phyloP scores from a whole-genome alignment of 2,113 vertebrate genomes.

The Cephalopterus ornatus region DNA sequence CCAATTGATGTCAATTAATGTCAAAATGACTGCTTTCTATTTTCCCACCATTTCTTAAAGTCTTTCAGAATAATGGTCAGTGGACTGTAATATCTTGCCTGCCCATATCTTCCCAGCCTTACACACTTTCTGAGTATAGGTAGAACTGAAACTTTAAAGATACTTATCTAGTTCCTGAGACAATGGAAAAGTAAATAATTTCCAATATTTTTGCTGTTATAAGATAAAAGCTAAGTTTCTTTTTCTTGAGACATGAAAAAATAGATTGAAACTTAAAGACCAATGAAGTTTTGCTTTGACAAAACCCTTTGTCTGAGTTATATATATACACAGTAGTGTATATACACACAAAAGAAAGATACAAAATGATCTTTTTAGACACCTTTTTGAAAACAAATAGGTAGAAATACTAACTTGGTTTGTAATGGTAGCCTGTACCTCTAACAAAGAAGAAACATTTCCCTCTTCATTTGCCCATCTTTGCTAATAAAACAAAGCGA shows the following conservation, averaged over 20 bases:
- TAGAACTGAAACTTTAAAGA: not conserved
- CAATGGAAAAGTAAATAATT: not conserved
- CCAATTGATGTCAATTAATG: slow-evolving; percentile 63
- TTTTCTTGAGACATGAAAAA: not conserved
- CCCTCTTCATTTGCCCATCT: not conserved
- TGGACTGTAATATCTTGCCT: not conserved
- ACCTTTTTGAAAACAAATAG: not conserved
- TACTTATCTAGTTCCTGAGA: not conserved
- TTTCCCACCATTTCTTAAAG: slow-evolving; percentile 10
- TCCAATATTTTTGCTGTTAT: not conserved
- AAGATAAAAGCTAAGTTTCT: not conserved
- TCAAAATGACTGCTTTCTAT: slow-evolving; percentile 51
- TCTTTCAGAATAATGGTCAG: not conserved
- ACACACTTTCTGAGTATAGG: not conserved
- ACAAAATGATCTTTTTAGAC: not conserved
- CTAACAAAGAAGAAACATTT: not conserved
- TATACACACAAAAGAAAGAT: not conserved
- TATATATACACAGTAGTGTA: not conserved
- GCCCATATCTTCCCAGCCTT: not conserved
- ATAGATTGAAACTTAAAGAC: not conserved
- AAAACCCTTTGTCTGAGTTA: not conserved
- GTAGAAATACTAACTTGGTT: not conserved
- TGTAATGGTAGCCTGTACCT: not conserved
- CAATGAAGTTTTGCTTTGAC: not conserved
- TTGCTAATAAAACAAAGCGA: not conserved